phyloP scores from a whole-genome alignment of 2,113 vertebrate species.

The Nanger granti region DNA sequence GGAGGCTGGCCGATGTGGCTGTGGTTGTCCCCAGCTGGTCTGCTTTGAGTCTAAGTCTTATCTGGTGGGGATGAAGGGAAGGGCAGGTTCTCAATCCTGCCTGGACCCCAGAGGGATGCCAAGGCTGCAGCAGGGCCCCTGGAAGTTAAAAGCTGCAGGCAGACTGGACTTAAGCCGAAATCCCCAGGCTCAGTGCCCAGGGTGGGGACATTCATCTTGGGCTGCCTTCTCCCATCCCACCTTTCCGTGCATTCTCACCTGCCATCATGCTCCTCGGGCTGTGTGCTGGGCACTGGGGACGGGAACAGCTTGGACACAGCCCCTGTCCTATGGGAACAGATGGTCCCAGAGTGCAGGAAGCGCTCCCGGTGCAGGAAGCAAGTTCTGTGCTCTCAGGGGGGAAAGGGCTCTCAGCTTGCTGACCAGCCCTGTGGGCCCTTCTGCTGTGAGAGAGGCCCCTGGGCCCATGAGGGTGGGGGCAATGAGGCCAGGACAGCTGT shows the following conservation, averaged over 20 bases:
- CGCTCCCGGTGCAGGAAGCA: neutral
- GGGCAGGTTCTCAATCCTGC: no score
- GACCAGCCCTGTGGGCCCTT: neutral
- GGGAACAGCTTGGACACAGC: neutral
- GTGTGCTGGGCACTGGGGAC: neutral
- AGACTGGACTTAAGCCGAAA: no score
- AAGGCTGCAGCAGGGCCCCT: fast-evolving
- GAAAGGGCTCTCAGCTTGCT: neutral
- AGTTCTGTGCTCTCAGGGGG: neutral
- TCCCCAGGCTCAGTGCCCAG: neutral
- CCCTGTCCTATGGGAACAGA: neutral
- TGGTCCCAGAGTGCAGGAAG: neutral
- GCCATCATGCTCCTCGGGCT: neutral
- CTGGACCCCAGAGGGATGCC: neutral
- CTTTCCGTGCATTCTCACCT: neutral
- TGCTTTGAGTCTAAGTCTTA: neutral
- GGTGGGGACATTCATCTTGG: neutral
- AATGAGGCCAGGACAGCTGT: neutral
- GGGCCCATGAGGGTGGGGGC: neutral
- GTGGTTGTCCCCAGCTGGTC: neutral
- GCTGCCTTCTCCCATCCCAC: neutral
- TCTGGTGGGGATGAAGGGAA: neutral
- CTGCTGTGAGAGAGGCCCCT: neutral
- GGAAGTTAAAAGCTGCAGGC: neutral
- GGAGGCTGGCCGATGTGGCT: fast-evolving